Conservation (phyloP, 64 coral and sea anemone genomes). For the Actinia tenebrosa region DNA sequence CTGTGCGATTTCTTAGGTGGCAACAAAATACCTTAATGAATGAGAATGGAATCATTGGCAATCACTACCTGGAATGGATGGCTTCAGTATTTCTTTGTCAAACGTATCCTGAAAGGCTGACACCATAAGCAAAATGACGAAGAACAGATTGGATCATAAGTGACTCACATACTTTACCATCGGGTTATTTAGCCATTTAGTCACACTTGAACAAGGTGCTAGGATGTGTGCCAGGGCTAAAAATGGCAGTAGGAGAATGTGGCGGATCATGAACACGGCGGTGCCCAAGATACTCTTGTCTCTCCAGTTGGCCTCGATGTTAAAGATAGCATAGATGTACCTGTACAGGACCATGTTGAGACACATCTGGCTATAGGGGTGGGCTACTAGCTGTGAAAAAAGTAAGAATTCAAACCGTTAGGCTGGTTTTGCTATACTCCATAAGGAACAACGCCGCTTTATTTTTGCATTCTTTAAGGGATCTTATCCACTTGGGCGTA, state of each 20-base stretch:
- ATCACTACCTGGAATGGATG: background rate
- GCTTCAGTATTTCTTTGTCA: background rate
- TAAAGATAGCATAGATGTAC: slow-evolving; percentile 24
- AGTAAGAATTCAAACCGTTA: too few species aligned
- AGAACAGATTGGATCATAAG: slow-evolving; percentile 36
- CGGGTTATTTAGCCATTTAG: slow-evolving; percentile 26
- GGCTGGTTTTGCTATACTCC: too few species aligned
- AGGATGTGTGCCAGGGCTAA: slow-evolving; percentile 35
- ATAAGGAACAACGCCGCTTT: too few species aligned
- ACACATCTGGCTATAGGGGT: slow-evolving; percentile 69
- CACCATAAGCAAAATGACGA: slow-evolving; percentile 37
- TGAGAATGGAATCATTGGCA: too few species aligned
- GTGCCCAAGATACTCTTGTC: slow-evolving; percentile 9
- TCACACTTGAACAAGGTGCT: background rate
- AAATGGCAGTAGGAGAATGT: slow-evolving; percentile 57
- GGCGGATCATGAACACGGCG: slow-evolving; percentile 2
- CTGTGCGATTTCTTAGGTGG: too few species aligned
- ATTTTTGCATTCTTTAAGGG: too few species aligned
- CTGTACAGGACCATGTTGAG: slow-evolving; percentile 51
- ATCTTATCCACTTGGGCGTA: too few species aligned
- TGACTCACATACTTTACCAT: slow-evolving; percentile 65
- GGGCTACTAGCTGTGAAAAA: slow-evolving; percentile 52
- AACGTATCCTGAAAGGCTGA: slow-evolving; percentile 70
- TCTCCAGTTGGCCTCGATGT: slow-evolving; percentile 28
- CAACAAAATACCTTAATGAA: too few species aligned